A percentile compares a stretch with the other conserved stretches of the same genome.
phyloP scores from a whole-genome alignment of 2,888 invertebrate species.

The Hydropsyche betteni region DNA sequence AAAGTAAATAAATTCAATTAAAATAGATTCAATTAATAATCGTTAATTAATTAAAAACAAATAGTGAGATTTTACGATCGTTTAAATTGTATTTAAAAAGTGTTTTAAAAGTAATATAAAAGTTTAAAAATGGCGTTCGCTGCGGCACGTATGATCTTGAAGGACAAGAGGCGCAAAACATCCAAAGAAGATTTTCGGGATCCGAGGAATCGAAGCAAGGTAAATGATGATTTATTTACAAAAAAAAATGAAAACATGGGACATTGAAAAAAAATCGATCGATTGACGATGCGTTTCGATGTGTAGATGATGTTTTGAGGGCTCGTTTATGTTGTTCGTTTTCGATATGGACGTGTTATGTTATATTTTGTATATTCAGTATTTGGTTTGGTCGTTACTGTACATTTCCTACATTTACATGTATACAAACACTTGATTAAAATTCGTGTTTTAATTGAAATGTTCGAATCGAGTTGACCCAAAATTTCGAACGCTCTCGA shows the following conservation, averaged over 20 bases:
- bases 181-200: conserved; percentile 82
- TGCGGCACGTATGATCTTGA: conserved; percentile 84
- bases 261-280: too few species aligned
- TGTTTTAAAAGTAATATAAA: conserved; percentile 38
- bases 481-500: conserved; percentile 14
- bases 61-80: conserved; percentile 38
- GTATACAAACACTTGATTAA: too few species aligned
- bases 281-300: too few species aligned
- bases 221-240: conserved; percentile 59
- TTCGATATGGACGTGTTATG: conserved; percentile 6
- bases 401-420: too few species aligned
- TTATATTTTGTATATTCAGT: conserved; percentile 1
- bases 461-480: conserved; percentile 4
- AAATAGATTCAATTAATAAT: conserved; percentile 31
- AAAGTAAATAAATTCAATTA: conserved; percentile 29
- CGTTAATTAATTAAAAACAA: conserved; percentile 33
- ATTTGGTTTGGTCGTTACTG: too few species aligned
- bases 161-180: conserved; percentile 82
- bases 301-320: too few species aligned
- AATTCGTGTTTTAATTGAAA: too few species aligned
- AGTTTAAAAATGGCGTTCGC: conserved; percentile 78
- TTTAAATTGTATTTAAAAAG: background rate
- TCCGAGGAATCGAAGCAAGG: conserved; percentile 83
- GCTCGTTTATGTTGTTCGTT: background rate
- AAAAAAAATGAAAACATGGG: too few species aligned